phyloP scores from a whole-genome alignment of 2,797 vertebrate species.

The Craterocephalus amniculus region DNA sequence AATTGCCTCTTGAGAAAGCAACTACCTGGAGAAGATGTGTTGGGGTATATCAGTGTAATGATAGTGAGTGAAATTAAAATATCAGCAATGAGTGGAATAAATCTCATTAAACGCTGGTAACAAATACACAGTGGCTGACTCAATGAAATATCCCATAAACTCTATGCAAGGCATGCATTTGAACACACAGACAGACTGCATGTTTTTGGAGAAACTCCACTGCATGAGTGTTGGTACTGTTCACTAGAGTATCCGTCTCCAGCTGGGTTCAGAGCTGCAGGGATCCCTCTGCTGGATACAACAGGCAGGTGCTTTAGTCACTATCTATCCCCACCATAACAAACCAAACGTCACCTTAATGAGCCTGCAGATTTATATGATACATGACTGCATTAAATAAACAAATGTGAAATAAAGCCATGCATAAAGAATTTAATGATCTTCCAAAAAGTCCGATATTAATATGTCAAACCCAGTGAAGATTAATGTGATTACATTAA shows the following conservation, averaged over 20 bases:
- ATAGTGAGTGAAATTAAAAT: neutral
- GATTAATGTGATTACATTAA: neutral
- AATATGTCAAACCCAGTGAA: neutral
- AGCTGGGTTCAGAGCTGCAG: conserved; percentile 64
- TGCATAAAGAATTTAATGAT: neutral
- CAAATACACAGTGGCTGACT: neutral
- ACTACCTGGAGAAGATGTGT: conserved; percentile 9
- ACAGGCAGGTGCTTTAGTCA: conserved; percentile 26
- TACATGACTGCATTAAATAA: neutral
- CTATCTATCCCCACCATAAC: too few species aligned
- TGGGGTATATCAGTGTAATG: neutral
- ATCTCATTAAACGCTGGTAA: neutral
- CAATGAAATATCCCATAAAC: neutral
- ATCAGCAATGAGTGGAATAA: conserved; percentile 6
- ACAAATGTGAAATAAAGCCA: neutral
- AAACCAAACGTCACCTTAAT: neutral
- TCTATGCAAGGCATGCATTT: neutral
- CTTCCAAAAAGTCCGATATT: neutral
- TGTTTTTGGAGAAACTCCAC: neutral
- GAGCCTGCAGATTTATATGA: neutral
- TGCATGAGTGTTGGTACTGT: too few species aligned
- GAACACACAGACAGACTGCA: neutral
- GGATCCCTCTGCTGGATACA: conserved; percentile 73
- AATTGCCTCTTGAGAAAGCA: conserved; percentile 20
- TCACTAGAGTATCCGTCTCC: conserved; percentile 2